phyloP scores from a whole-genome alignment of 2,888 invertebrate genomes.

The Temnothorax rugatulus region DNA sequence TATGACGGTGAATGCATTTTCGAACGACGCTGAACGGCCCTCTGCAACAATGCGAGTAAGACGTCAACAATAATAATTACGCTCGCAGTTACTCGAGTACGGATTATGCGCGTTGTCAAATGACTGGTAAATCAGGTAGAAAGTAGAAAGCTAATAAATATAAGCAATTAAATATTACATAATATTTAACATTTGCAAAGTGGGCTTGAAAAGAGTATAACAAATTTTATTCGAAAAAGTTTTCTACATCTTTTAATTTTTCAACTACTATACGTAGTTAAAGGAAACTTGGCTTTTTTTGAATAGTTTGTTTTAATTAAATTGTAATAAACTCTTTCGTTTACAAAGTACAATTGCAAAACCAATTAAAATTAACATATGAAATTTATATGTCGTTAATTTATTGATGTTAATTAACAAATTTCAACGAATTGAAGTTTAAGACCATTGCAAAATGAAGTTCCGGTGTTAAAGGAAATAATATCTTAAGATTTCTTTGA shows the following conservation, averaged over 20 bases:
- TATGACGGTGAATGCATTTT: constrained; percentile 97
- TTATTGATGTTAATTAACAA: not conserved
- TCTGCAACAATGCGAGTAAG: constrained; percentile 86
- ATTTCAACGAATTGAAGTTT: not conserved
- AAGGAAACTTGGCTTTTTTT: not conserved
- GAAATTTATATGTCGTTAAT: not conserved
- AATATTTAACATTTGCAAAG: not conserved
- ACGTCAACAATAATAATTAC: constrained; percentile 63
- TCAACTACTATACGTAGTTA: too few species aligned
- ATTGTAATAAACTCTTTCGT: not conserved
- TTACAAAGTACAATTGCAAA: not conserved
- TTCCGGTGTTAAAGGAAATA: constrained; percentile 31
- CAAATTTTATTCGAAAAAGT: not conserved
- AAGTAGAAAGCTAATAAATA: not conserved
- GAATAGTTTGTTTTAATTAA: not conserved
- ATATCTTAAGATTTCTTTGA: constrained; percentile 43
- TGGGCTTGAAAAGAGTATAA: not conserved
- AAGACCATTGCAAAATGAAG: not conserved
- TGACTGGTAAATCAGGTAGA: not conserved
- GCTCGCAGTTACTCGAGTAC: not conserved
- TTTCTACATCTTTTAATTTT: not conserved
- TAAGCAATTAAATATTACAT: not conserved
- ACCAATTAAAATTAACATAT: not conserved
- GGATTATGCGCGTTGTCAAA: constrained; percentile 17
- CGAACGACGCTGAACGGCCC: constrained; percentile 99